Percentiles rank a stretch among this genome's conserved stretches.
These are phyloP conservation scores for Eucera pruinosa DNA, from an alignment of 2,888 invertebrate genomes.

Conservation along the genomic window DNA sequence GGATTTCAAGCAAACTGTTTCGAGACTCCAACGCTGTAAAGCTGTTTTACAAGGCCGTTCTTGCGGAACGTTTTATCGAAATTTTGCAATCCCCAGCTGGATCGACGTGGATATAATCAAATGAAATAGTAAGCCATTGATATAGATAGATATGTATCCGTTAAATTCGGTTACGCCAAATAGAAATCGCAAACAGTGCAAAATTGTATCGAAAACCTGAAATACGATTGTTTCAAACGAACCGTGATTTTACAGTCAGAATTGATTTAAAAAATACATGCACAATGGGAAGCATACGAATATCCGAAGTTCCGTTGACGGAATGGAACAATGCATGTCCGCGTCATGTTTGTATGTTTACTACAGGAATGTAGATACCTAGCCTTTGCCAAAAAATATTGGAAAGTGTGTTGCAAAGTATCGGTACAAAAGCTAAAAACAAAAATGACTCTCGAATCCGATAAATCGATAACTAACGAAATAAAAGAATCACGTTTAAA, in stretches of 20 bases:
- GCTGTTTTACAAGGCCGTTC: constrained; percentile 16
- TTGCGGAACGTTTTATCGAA: constrained; percentile 18
- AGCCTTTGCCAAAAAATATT: constrained; percentile 11
- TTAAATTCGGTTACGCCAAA: neutral
- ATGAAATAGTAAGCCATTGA: neutral
- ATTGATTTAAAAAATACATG: constrained; percentile 4
- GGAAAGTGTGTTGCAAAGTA: constrained; percentile 2
- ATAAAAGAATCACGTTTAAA: neutral
- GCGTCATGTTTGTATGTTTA: neutral
- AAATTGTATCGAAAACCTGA: too few relatives aligned
- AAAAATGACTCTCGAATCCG: neutral
- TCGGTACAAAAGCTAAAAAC: neutral
- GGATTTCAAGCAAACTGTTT: constrained; percentile 22
- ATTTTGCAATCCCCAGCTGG: neutral
- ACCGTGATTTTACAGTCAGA: too few relatives aligned
- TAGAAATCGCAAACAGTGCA: neutral
- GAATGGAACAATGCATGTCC: constrained; percentile 6
- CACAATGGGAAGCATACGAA: too few relatives aligned
- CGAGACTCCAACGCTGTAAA: constrained; percentile 4
- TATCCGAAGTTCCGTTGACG: neutral
- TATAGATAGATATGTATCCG: neutral
- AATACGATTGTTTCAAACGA: too few relatives aligned
- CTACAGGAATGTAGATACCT: neutral
- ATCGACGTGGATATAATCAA: neutral
- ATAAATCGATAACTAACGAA: neutral